phyloP scores from a whole-genome alignment of 2,113 vertebrate genomes.

The Origma solitaria region DNA sequence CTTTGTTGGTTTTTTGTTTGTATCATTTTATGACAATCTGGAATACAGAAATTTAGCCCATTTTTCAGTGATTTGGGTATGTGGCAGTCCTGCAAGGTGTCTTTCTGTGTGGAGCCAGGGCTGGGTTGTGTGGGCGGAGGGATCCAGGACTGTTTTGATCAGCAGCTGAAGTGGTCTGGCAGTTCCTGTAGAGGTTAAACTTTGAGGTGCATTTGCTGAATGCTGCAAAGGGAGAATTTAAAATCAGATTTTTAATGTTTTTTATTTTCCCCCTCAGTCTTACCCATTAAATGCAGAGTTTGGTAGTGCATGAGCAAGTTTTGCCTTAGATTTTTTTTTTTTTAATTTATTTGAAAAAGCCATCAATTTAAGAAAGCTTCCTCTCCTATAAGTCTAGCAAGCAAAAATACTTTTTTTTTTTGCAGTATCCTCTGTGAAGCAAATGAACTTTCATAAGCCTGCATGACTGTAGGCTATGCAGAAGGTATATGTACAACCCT shows the following conservation, averaged over 20 bases:
- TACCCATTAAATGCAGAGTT: neutral
- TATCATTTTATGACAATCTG: neutral
- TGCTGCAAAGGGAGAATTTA: neutral
- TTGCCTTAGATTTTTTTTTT: neutral
- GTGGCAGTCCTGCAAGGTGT: neutral
- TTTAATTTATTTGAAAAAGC: neutral
- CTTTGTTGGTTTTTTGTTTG: neutral
- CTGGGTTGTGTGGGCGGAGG: neutral
- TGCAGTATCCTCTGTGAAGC: neutral
- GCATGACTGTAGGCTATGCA: conserved; percentile 11
- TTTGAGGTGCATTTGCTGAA: neutral
- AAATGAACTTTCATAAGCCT: neutral
- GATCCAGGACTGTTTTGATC: neutral
- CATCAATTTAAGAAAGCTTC: neutral
- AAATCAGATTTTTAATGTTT: neutral
- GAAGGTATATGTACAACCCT: neutral
- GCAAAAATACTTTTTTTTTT: neutral
- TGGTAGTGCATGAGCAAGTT: neutral
- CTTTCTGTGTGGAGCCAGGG: neutral
- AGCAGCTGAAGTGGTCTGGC: neutral
- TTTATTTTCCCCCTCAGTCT: accelerated
- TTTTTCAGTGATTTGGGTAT: neutral
- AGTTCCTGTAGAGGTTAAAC: neutral
- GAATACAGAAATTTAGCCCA: neutral
- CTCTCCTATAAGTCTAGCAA: neutral